These are phyloP conservation scores for Bhutanitis thaidina DNA, from an alignment of 2,888 invertebrate genomes.

Conservation along the genomic window DNA sequence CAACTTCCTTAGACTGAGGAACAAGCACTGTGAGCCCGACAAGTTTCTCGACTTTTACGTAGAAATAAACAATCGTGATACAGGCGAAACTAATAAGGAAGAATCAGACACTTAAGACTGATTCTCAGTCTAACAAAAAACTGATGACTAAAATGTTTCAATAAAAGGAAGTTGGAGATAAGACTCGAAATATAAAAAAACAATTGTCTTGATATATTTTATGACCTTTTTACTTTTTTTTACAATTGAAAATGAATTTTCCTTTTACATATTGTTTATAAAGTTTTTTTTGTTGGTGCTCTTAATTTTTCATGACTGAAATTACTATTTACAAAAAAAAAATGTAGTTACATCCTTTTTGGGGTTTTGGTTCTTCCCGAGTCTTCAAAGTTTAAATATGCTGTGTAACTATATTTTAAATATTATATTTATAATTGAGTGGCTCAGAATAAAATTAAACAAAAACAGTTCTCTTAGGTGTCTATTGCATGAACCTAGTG, in stretches of 20 bases:
- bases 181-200: no score
- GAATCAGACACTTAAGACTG: neutral
- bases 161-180: no score
- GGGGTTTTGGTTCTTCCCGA: no score
- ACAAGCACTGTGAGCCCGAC: constrained; percentile 52
- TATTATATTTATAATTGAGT: no score
- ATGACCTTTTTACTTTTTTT: no score
- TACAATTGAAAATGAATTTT: neutral
- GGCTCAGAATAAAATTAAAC: no score
- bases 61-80: constrained; percentile 26
- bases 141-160: no score
- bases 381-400: no score
- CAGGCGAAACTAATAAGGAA: constrained; percentile 5
- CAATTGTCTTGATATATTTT: no score
- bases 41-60: constrained; percentile 44
- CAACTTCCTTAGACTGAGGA: constrained; percentile 57
- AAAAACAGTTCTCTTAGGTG: neutral
- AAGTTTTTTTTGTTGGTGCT: neutral
- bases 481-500: neutral
- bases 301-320: neutral
- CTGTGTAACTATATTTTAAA: no score
- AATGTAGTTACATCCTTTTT: no score
- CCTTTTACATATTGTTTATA: neutral
- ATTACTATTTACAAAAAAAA: neutral
- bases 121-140: neutral